Evolutionary conservation across 1,140 invertebrate species (phyloP).

Genomic region (Drosophila mauritiana): DNA sequence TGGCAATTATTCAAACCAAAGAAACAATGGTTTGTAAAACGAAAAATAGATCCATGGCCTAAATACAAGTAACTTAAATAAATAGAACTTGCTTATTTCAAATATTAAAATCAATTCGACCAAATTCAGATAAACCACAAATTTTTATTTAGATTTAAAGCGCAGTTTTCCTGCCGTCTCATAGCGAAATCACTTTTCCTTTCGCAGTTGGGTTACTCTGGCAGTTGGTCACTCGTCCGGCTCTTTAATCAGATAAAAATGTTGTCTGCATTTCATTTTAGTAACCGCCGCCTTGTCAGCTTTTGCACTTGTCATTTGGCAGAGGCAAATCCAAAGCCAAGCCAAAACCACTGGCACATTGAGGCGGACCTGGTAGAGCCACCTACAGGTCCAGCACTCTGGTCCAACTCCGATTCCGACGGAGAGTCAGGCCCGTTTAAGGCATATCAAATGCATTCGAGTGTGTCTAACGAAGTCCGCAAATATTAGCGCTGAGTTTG

Average conservation of each 20-base stretch:
- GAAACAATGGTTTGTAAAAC: neutral
- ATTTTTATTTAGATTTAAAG: neutral
- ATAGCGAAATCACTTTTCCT: conserved; percentile 41
- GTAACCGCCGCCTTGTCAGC: conserved; percentile 66
- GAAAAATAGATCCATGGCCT: too few species aligned
- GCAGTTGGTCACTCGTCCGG: conserved; percentile 45
- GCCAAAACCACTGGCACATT: neutral
- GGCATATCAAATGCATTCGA: conserved; percentile 83
- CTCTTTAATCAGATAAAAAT: conserved; percentile 70
- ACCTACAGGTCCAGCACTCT: conserved; percentile 18
- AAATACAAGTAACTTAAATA: neutral
- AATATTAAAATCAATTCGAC: neutral
- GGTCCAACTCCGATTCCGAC: conserved; percentile 11
- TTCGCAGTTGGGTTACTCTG: conserved; percentile 16
- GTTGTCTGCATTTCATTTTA: conserved; percentile 73
- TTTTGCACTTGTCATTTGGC: conserved; percentile 76
- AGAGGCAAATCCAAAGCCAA: conserved; percentile 9
- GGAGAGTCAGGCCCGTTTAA: conserved; percentile 72
- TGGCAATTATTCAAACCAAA: neutral
- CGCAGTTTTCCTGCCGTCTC: neutral
- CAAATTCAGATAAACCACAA: too few species aligned
- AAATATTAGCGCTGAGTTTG: conserved; percentile 83
- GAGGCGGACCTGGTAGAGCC: conserved; percentile 22
- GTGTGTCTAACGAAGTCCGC: conserved; percentile 83
- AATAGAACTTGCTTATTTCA: neutral